These are phyloP conservation scores for Holothuria scabra DNA, from an alignment of 53 echinoderm and acorn worm species.

Conservation along the genomic window DNA sequence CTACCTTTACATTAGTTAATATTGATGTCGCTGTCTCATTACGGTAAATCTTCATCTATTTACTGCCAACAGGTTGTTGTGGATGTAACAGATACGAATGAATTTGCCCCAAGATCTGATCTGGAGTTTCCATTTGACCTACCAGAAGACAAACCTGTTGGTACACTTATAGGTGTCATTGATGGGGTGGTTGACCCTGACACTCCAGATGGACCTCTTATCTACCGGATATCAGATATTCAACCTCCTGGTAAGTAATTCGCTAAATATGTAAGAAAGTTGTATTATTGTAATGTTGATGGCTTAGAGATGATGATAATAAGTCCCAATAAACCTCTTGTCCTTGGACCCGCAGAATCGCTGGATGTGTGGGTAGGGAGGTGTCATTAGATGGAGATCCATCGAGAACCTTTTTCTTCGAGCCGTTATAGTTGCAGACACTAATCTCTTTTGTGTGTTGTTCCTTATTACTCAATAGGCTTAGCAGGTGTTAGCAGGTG, in stretches of 20 bases:
- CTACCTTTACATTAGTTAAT: no score
- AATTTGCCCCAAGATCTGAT: conserved; percentile 71
- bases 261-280: neutral
- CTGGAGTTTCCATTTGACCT: conserved; percentile 59
- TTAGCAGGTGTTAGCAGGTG: no score
- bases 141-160: conserved; percentile 61
- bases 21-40: no score
- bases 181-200: conserved; percentile 76
- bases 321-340: no score
- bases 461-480: no score
- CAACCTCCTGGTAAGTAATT: conserved; percentile 58
- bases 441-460: no score
- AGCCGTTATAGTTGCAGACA: no score
- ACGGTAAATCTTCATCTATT: neutral
- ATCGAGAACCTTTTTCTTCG: no score
- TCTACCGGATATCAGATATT: conserved; percentile 62
- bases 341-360: no score
- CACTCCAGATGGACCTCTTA: conserved; percentile 65
- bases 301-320: no score
- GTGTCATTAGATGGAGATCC: no score
- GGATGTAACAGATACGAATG: conserved; percentile 81
- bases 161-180: conserved; percentile 76
- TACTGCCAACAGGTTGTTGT: conserved; percentile 70
- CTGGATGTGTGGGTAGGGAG: no score
- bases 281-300: neutral